Conservation (phyloP, 2,888 invertebrate species). For the Clanis bilineata region DNA sequence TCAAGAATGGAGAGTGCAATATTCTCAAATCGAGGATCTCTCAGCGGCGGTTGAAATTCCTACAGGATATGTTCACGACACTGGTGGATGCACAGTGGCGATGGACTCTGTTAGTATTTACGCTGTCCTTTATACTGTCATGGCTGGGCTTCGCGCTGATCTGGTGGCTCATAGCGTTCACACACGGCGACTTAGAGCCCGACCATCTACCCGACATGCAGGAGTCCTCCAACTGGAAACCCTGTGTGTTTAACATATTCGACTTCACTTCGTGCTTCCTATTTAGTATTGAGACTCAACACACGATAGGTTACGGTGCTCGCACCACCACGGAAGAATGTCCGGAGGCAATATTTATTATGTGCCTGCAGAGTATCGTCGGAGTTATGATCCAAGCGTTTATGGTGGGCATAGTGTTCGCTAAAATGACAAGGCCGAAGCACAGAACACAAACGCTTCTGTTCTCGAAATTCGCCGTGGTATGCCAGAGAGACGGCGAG, state of each 20-base stretch:
- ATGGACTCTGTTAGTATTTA: slow-evolving; percentile 93
- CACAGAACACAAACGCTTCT: slow-evolving; percentile 94
- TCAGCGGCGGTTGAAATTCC: slow-evolving; percentile 88
- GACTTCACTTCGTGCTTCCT: slow-evolving; percentile 94
- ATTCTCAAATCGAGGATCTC: slow-evolving; percentile 94
- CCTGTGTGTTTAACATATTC: slow-evolving; percentile 90
- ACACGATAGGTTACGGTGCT: slow-evolving; percentile 95
- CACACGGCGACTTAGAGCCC: slow-evolving; percentile 90
- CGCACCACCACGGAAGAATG: slow-evolving; percentile 94
- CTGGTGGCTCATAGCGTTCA: slow-evolving; percentile 94
- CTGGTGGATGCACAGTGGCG: slow-evolving; percentile 96
- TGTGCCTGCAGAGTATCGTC: slow-evolving; percentile 94
- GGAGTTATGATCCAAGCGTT: slow-evolving; percentile 92
- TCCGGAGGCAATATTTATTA: slow-evolving; percentile 93
- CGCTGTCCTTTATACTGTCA: slow-evolving; percentile 91
- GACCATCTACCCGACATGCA: slow-evolving; percentile 81
- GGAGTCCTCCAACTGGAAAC: slow-evolving; percentile 84
- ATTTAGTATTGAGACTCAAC: slow-evolving; percentile 96
- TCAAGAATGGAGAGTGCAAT: slow-evolving; percentile 98
- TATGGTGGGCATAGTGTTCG: slow-evolving; percentile 93
- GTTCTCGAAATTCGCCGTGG: slow-evolving; percentile 92
- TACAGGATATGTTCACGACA: slow-evolving; percentile 93
- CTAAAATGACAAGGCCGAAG: slow-evolving; percentile 95
- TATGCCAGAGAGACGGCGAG: slow-evolving; percentile 92
- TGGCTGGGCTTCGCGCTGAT: slow-evolving; percentile 93